These are phyloP conservation scores for Drosophila vallismaia DNA, from an alignment of 2,888 invertebrate genomes.

Conservation along the genomic window DNA sequence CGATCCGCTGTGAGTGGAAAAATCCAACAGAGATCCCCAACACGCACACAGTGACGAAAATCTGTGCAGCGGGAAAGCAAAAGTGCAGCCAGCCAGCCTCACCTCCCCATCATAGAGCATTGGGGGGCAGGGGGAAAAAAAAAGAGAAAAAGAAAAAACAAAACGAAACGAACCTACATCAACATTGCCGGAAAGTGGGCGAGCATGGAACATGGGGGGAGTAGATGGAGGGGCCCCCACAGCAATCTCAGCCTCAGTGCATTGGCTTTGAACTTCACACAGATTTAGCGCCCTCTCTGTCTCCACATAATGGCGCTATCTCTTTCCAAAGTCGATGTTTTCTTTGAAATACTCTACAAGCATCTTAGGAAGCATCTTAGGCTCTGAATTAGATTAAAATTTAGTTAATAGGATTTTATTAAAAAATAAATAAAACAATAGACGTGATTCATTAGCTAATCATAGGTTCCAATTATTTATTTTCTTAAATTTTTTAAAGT, in stretches of 20 bases:
- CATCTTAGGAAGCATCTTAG: no score
- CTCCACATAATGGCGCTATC: constrained; percentile 1
- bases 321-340: constrained; percentile 11
- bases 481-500: background rate
- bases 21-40: constrained; percentile 75
- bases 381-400: background rate
- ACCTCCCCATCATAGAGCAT: constrained; percentile 57
- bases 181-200: constrained; percentile 48
- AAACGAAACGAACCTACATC: constrained; percentile 69
- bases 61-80: constrained; percentile 75
- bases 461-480: no score
- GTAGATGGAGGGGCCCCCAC: constrained; percentile 15
- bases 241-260: constrained; percentile 48
- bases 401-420: background rate
- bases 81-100: constrained; percentile 58
- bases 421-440: background rate
- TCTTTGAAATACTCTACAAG: constrained; percentile 8
- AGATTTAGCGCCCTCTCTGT: constrained; percentile 41
- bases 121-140: constrained; percentile 29
- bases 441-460: background rate
- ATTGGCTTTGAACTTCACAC: constrained; percentile 78
- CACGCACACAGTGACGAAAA: constrained; percentile 42
- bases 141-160: constrained; percentile 21
- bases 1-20: constrained; percentile 61
- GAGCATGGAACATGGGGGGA: constrained; percentile 7